Percentiles rank a stretch among this genome's conserved stretches.
phyloP scores from a whole-genome alignment of 2,113 vertebrate species.

The Myanophis thanlyinensis region DNA sequence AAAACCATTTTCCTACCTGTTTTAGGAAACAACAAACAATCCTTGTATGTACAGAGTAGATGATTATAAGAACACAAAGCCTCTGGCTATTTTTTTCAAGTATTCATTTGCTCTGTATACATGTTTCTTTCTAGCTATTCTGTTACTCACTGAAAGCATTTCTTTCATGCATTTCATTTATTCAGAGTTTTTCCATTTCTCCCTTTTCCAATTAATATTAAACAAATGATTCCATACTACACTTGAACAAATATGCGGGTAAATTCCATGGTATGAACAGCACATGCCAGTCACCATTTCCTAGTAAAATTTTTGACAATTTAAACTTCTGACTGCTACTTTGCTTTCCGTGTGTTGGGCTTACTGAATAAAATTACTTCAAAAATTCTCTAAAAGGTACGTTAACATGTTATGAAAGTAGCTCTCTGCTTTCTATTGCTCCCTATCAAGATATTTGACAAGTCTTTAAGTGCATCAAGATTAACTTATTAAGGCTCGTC shows the following conservation, averaged over 20 bases:
- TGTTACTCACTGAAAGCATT: not conserved
- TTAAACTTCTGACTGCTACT: not conserved
- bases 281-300: not conserved
- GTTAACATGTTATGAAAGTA: not conserved
- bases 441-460: not conserved
- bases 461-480: not conserved
- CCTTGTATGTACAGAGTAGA: not conserved
- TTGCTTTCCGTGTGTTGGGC: not conserved
- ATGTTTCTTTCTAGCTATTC: not conserved
- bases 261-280: not conserved
- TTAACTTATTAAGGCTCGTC: conserved; percentile 6
- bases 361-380: not conserved
- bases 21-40: not conserved
- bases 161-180: not conserved
- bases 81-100: not conserved
- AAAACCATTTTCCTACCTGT: not conserved
- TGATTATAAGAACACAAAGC: not conserved
- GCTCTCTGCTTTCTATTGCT: not conserved
- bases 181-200: not conserved
- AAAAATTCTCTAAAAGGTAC: not conserved
- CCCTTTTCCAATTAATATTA: not conserved
- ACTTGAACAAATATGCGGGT: not conserved
- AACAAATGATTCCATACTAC: not conserved
- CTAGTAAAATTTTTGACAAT: not conserved
- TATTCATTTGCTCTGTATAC: not conserved